These are phyloP conservation scores for Falco peregrinus DNA, from an alignment of 2,797 vertebrate species.

Conservation along the genomic window DNA sequence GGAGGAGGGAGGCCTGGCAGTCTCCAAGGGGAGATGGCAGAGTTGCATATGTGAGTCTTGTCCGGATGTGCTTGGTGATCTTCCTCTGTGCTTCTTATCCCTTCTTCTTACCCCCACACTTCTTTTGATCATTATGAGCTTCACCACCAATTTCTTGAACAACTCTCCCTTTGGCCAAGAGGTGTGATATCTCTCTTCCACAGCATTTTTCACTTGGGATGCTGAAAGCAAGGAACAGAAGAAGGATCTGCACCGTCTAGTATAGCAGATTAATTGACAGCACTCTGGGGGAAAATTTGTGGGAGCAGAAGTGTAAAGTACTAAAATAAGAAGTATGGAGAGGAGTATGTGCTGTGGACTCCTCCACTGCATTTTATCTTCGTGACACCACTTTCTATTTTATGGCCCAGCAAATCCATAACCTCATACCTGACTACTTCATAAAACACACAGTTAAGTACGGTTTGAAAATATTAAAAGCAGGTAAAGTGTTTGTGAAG, in stretches of 20 bases:
- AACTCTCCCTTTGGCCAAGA: not conserved
- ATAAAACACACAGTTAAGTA: not conserved
- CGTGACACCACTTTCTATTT: not conserved
- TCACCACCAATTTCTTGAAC: not conserved
- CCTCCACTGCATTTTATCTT: not conserved
- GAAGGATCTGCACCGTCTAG: not conserved
- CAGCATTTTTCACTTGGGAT: not conserved
- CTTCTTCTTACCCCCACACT: not conserved
- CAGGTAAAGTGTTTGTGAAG: not conserved
- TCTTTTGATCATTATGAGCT: not conserved
- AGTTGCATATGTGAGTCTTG: not conserved
- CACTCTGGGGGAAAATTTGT: not conserved
- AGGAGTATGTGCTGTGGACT: not conserved
- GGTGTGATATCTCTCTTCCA: not conserved
- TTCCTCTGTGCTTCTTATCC: accelerated
- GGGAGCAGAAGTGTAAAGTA: not conserved
- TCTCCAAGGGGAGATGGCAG: not conserved
- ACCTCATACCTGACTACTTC: not conserved
- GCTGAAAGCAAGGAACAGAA: not conserved
- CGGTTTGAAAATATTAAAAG: not conserved
- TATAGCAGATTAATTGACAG: not conserved
- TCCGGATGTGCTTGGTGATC: not conserved
- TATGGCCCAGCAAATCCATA: not conserved
- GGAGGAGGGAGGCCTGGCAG: not conserved
- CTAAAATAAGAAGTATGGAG: not conserved